Evolutionary conservation across 2,113 vertebrate genomes (phyloP), one percentile per base, ranked within the genome.

Genomic region (Apaloderma vittatum): DNA sequence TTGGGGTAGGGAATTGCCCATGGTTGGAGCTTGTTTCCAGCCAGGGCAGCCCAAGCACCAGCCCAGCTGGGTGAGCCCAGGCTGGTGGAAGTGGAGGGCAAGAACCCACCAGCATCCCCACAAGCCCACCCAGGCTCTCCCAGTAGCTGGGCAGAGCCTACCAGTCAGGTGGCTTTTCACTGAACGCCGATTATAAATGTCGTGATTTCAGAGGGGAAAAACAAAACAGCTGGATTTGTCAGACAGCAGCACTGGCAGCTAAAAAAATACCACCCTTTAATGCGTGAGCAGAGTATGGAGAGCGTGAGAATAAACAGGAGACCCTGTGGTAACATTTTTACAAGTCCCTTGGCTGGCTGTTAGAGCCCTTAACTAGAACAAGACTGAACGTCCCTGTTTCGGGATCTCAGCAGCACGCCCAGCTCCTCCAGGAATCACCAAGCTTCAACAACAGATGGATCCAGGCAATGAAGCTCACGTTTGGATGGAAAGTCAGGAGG

Each of bases 281-380:
- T 92, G 83, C 93, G 94, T 43, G 76, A 94, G 90, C 19, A 2
- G 82, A 86, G 86, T 63, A 84, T 12, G 6, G 85, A 93, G 92
- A 92, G 92, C 13, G 1, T 6, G 20, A 93, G 91, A 84, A 94
- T 76, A 92, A 96, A 92, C 76, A 85, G 83, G 91, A 94, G 93
- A 78, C 90, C 73, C 88, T 57, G 65, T 71, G 79, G 94, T 92
- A 92, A 75, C 73, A n/a, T 87, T 97, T 97, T 96, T 94, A 94
- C 94, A 93, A 94, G 94, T 94, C 91, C 83, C 80, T 54, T 65
- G 83, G 77, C 94, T 97, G 96, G 29, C 68, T 91, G 77, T 66
- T 94, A 65, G 83, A 96, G 91, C 86, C 93, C 85, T 89, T 95
- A 94, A 97, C 91, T 88, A 94, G 94, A 92, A 95, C 73, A 94